Base-by-base conservation (phyloP, 2,797 vertebrate species). In the Mormyrops boulengeri region DNA sequence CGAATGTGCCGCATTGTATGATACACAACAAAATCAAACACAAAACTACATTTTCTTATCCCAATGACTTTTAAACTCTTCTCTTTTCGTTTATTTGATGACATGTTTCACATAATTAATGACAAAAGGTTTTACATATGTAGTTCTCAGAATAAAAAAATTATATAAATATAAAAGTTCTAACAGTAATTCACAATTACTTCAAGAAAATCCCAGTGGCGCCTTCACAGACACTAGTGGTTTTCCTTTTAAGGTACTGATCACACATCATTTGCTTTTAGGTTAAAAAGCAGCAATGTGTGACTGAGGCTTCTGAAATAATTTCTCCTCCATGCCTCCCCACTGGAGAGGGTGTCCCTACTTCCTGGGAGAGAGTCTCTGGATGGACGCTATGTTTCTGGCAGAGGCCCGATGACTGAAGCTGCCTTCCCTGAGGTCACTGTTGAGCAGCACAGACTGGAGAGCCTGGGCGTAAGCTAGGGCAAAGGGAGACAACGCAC, bases 401-500 rank as follows among this genome's bases (percentile, higher is more conserved):
- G 95, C 90, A 0, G 92, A 92, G 0, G 47, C 90, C 17, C 89
- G 85, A 26, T 90, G 92, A 7, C 88, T 12, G 0, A 80, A 55
- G 44, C 88, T 93, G 19, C 93, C 89, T 62, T 91, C 94, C 0
- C 92, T 89, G 5, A 94, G 91, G 77, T 95, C 93, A 85, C 96
- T 95, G 93, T 96, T 97, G 2, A 90, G 90, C 94, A 98, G 44
- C 1, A 97, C 90, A 0, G 97, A 98, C 49, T 93, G 95, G 17
- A 99, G 92, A 0, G 95, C 97, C 41, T 94, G 96, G 89, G 93
- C 93, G 88, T 98, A 99, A 0, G 94, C 98, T 99, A 95, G 57
- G 92, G 7, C 17, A 14, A 14, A 62, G 53, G 86, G 2, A n/a
- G 19, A 30, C 8, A n/a, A 38, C 12, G 6, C 66, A 6, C 30